phyloP scores from a whole-genome alignment of 2,888 invertebrate genomes.

The Pimpla rufipes region DNA sequence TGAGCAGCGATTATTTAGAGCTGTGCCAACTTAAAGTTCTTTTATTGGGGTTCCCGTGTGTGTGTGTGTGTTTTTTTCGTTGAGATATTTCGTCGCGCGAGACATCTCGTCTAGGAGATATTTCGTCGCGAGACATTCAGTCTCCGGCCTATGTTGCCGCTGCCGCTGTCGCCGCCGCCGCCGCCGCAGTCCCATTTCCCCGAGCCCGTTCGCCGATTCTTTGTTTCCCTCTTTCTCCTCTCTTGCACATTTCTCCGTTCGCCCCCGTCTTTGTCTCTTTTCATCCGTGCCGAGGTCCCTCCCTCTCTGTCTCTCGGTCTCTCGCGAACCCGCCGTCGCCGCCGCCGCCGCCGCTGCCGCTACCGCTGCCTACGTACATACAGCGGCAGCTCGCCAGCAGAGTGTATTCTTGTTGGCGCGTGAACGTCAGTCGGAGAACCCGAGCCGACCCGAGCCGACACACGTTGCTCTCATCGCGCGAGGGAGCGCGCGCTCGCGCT shows the following conservation, averaged over 20 bases:
- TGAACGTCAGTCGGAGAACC: background rate
- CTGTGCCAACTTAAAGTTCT: too few species aligned
- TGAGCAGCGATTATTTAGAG: too few species aligned
- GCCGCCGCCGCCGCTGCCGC: background rate
- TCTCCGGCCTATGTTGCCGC: background rate
- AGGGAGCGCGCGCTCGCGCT: too few species aligned
- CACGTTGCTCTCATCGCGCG: constrained; percentile 14
- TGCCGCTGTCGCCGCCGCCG: too few species aligned
- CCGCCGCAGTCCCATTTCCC: background rate
- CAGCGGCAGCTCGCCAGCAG: too few species aligned
- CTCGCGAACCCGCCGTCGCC: constrained; percentile 1
- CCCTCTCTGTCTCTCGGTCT: background rate
- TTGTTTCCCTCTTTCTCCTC: constrained; percentile 3
- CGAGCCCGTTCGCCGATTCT: background rate
- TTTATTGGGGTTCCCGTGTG: too few species aligned
- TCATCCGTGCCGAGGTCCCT: background rate
- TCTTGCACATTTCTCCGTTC: constrained; percentile 8
- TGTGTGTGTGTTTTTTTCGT: too few species aligned
- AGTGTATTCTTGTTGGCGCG: constrained; percentile 10
- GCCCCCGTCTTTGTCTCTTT: background rate
- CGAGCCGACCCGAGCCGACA: background rate
- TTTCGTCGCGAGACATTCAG: background rate
- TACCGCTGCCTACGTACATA: background rate
- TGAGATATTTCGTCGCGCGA: too few species aligned
- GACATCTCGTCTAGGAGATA: too few species aligned